Evolutionary conservation across 2,113 vertebrate genomes (phyloP).

Genomic region (Emydocephalus ijimae): DNA sequence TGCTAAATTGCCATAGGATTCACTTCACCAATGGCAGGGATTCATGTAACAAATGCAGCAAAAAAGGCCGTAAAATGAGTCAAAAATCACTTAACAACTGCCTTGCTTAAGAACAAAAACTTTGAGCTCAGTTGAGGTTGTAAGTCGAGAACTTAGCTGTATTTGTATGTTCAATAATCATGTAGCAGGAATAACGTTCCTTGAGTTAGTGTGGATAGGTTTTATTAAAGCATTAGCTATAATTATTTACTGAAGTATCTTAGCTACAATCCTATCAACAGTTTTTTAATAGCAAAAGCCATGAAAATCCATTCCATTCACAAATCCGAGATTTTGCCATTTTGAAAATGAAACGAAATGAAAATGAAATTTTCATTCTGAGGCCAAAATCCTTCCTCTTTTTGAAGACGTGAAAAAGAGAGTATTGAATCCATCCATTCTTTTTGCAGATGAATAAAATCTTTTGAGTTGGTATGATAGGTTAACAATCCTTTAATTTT

Average conservation of each 20-base stretch:
- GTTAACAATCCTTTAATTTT: neutral
- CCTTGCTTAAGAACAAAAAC: neutral
- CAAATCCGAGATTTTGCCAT: neutral
- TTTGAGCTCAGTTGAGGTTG: neutral
- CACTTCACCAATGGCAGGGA: neutral
- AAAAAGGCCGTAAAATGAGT: neutral
- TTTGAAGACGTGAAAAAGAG: neutral
- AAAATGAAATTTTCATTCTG: neutral
- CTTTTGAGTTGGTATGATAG: neutral
- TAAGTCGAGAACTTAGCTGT: neutral
- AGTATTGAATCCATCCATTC: neutral
- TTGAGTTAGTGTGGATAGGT: neutral
- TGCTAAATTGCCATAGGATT: neutral
- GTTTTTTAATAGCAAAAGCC: neutral
- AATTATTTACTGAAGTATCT: neutral
- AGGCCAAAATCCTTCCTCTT: neutral
- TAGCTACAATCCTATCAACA: neutral
- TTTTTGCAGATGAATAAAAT: neutral
- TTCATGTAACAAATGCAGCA: no score
- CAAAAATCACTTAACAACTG: neutral
- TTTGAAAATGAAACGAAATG: neutral
- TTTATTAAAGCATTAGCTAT: neutral
- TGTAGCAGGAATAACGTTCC: neutral
- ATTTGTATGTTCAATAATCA: neutral
- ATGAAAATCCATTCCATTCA: neutral